Evolutionary conservation across 2,113 vertebrate genomes (phyloP).

Genomic region (Syngnathus scovelli): DNA sequence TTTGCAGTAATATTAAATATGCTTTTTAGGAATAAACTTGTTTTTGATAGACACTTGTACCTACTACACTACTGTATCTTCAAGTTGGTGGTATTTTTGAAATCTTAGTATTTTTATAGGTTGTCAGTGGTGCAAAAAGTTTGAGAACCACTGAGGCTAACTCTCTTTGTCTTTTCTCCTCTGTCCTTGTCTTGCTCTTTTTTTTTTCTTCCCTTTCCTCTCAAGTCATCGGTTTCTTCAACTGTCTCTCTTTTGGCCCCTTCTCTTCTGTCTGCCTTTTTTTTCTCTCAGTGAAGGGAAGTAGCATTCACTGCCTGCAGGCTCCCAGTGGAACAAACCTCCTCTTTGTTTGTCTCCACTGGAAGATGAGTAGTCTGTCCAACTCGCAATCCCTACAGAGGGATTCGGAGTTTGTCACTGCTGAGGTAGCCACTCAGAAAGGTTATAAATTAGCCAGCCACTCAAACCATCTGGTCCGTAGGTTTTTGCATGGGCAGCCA

Average conservation of each 20-base stretch:
- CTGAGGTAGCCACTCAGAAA: constrained; percentile 37
- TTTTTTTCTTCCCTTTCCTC: constrained; percentile 17
- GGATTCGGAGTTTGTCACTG: constrained; percentile 37
- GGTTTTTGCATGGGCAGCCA: constrained; percentile 9
- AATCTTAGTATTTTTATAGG: neutral
- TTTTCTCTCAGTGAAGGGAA: constrained; percentile 37
- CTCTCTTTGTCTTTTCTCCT: constrained; percentile 1
- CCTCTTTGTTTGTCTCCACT: constrained; percentile 55
- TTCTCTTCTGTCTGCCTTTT: constrained; percentile 15
- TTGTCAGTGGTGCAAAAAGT: neutral
- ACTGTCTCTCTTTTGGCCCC: constrained; percentile 14
- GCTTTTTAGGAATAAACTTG: no score
- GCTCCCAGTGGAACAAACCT: constrained; percentile 53
- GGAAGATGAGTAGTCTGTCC: constrained; percentile 52
- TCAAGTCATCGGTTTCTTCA: constrained; percentile 30
- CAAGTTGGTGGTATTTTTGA: no score
- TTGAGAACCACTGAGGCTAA: neutral
- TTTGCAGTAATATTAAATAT: no score
- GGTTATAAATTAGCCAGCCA: constrained; percentile 48
- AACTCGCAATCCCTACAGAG: constrained; percentile 36
- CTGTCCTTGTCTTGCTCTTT: constrained; percentile 10
- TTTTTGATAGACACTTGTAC: no score
- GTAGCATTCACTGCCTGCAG: constrained; percentile 36
- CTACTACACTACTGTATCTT: no score
- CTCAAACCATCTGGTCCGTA: constrained; percentile 10